Evolutionary conservation across 2,888 invertebrate species (phyloP), one percentile per base, ranked within the genome.

Genomic region (Lottia scabra): DNA sequence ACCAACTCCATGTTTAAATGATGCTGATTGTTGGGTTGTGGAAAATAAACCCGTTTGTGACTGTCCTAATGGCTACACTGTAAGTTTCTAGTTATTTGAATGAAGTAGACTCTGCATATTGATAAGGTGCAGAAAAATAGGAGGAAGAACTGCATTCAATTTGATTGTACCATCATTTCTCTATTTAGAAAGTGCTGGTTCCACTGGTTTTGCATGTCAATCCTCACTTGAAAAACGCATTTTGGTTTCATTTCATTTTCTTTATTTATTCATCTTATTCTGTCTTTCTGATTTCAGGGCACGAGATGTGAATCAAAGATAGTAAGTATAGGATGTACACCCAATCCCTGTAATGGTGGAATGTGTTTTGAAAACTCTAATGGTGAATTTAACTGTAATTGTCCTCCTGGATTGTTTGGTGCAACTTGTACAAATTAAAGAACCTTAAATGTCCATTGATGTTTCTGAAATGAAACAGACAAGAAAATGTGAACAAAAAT

Each of bases 281-380:
- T 38, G 10, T 38, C 38, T 8, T 38, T 38, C 1, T 38, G 10
- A 19, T 65, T 69, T 10, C 70, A 75, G 72, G 97, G 97, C 0
- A 94, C 94, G 75, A 93, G 96, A 62, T 97, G 97, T 87, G 96
- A 97, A 85, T 93, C 96, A 67, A 96, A 97, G 87, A 93, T 94
- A n/a, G 98, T 98, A 85, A 97, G 98, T 92, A 94, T 96, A 80
- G 97, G 97, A 85, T 98, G 98, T 87, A 93, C 93, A 63, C 92
- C 93, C 30, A 95, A 94, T 63, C 94, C 96, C 0, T 98, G 98
- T 83, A 96, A 98, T 87, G 96, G 96, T 81, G 97, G 97, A 6
- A 94, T 94, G 0, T 98, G 98, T 85, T 93, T 95, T 0, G 97
- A 97, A 86, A 94, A 93, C 89, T 96, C 97, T 3, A 43, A 64